Evolutionary conservation across 2,888 invertebrate species (phyloP).

Genomic region (Drosophila histrio): DNA sequence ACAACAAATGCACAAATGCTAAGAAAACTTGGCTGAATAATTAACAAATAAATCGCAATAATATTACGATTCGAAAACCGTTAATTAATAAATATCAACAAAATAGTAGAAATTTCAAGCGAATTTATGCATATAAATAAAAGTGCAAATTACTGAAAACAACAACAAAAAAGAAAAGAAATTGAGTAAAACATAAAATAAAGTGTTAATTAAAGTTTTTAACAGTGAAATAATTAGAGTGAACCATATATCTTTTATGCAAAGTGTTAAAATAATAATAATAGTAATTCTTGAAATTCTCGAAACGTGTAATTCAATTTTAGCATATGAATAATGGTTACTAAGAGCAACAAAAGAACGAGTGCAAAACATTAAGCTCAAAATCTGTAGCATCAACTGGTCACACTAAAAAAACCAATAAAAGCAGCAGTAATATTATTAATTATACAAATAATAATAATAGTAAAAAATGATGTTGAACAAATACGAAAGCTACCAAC

Average conservation of each 20-base stretch:
- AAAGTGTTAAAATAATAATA: slow-evolving; percentile 42
- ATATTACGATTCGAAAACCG: slow-evolving; percentile 23
- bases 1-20: slow-evolving; percentile 32
- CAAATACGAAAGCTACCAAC: slow-evolving; percentile 77
- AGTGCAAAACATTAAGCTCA: slow-evolving; percentile 7
- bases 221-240: neutral
- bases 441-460: slow-evolving; percentile 16
- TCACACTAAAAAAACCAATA: slow-evolving; percentile 36
- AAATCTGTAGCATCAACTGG: slow-evolving; percentile 27
- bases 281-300: neutral
- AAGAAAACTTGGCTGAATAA: slow-evolving; percentile 16
- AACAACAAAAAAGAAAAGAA: slow-evolving; percentile 3
- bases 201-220: slow-evolving; percentile 47
- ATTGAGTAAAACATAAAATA: slow-evolving; percentile 20
- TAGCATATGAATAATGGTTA: slow-evolving; percentile 17
- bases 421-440: slow-evolving; percentile 3
- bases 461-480: slow-evolving; percentile 77
- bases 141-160: slow-evolving; percentile 44
- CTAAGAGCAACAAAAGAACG: slow-evolving; percentile 2
- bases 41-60: slow-evolving; percentile 21
- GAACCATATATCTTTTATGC: neutral
- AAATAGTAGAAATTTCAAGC: slow-evolving; percentile 30
- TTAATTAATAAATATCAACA: slow-evolving; percentile 47
- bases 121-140: slow-evolving; percentile 24
- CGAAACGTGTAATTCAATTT: slow-evolving; percentile 3